phyloP scores from a whole-genome alignment of 2,888 invertebrate species.

The Holacanthella duospinosa region DNA sequence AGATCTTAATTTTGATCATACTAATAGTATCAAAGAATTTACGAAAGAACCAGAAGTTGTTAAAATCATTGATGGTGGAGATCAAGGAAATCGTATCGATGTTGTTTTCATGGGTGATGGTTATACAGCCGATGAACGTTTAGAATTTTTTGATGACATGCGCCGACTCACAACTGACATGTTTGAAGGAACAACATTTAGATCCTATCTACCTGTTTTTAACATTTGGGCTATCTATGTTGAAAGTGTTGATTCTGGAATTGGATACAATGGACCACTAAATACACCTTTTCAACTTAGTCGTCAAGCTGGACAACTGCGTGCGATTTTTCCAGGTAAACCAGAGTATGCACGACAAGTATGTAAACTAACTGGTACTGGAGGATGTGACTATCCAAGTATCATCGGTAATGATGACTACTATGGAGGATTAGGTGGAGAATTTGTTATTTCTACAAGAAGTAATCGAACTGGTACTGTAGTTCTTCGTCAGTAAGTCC shows the following conservation, averaged over 20 bases:
- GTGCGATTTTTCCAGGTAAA: slow-evolving; percentile 19
- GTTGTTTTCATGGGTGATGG: slow-evolving; percentile 25
- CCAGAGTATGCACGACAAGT: slow-evolving; percentile 10
- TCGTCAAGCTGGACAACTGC: slow-evolving; percentile 12
- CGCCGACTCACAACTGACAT: slow-evolving; percentile 23
- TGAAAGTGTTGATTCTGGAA: slow-evolving; percentile 28
- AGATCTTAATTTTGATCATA: neutral
- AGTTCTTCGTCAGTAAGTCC: slow-evolving; percentile 18
- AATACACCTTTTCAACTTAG: slow-evolving; percentile 28
- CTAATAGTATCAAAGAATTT: neutral
- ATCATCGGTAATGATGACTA: slow-evolving; percentile 15
- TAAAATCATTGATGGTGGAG: slow-evolving; percentile 20
- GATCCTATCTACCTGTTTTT: slow-evolving; percentile 28
- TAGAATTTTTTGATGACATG: slow-evolving; percentile 21
- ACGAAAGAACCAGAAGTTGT: slow-evolving; percentile 14
- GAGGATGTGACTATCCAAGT: slow-evolving; percentile 15
- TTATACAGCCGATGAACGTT: slow-evolving; percentile 17
- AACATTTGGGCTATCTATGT: slow-evolving; percentile 34
- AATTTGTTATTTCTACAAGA: slow-evolving; percentile 34
- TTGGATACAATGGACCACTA: slow-evolving; percentile 27
- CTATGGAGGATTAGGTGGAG: slow-evolving; percentile 31
- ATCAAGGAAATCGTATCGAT: slow-evolving; percentile 19
- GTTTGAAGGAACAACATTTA: slow-evolving; percentile 31
- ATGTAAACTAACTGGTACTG: slow-evolving; percentile 10
- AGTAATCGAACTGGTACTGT: slow-evolving; percentile 30